Base-by-base conservation (phyloP, 2,888 invertebrate species). In the Deilephila elpenor region DNA sequence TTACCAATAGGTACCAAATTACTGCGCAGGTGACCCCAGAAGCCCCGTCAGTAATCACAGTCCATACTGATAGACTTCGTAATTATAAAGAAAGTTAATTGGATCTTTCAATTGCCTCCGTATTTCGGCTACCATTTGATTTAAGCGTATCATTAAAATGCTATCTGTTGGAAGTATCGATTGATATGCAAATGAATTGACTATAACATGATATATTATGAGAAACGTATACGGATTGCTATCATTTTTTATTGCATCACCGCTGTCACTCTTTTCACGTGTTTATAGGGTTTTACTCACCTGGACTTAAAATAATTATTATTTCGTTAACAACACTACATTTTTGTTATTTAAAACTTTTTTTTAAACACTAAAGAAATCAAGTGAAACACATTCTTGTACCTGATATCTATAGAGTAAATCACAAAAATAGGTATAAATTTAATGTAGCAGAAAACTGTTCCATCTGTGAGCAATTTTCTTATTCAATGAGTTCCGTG, bases 401-500 rank as follows among this genome's bases (percentile, higher is more conserved):
- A 14, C 14, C 44, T 14, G 11, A 8, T 3, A 8, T 37, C 37
- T 8, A 37, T 44, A 44, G 3, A 44, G 14, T 3, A 2, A 3
- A 44, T 14, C 2, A 44, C 3, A 44, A 44, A 37, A 44, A 14
- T 44, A 44, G 44, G 44, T 14, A 14, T 44, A 44, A 1, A 11
- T 62, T 25, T 32, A 29, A 32, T 25, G 59, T 19, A 20, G 34
- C 34, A 71, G 17, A 25, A 20, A 53, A 70, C 14, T 70, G 60
- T 72, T 59, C 53, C 14, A 25, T 75, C 64, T 71, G 8, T 20
- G 25, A 44, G 20, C 14, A 20, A 56, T 11, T 20, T 71, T 32
- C 44, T 78, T 79, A 77, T 51, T 91, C 90, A 90, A 81, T 89
- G 88, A 73, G 59, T 72, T 75, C 71, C 82, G 78, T 81, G 80